These are phyloP conservation scores for Labia minor DNA, from an alignment of 2,888 invertebrate genomes.

Conservation along the genomic window DNA sequence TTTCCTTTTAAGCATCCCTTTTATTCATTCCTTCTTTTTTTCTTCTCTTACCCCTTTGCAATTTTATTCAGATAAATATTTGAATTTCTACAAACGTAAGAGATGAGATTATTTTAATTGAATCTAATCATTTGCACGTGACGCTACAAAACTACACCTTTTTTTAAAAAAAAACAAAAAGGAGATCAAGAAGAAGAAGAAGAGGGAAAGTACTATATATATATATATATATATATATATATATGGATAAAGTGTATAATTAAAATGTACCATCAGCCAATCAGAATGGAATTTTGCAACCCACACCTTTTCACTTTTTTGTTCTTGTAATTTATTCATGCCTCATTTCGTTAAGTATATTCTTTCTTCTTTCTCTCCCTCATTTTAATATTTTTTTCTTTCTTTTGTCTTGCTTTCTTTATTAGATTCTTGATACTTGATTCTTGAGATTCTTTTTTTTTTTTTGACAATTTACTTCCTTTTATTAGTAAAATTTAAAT, in stretches of 20 bases:
- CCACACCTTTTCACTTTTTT: background rate
- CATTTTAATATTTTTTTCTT: no score
- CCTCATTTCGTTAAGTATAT: background rate
- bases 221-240: no score
- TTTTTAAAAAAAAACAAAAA: no score
- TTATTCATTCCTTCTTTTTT: background rate
- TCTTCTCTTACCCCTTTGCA: background rate
- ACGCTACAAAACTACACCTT: background rate
- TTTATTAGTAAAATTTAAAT: no score
- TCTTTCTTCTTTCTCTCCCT: background rate
- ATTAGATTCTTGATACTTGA: no score
- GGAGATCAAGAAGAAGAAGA: no score
- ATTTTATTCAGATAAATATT: background rate
- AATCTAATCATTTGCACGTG: conserved; percentile 4
- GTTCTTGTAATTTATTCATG: background rate
- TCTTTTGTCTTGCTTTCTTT: no score
- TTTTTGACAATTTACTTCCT: no score
- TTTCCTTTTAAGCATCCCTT: background rate
- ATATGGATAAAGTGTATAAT: background rate
- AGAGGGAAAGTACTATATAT: no score
- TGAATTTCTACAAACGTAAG: background rate
- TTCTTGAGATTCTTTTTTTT: no score
- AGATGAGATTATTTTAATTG: conserved; percentile 8
- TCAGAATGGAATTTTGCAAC: background rate
- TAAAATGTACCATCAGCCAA: conserved; percentile 2